phyloP scores from a whole-genome alignment of 2,797 vertebrate species.

The Pampus argenteus region DNA sequence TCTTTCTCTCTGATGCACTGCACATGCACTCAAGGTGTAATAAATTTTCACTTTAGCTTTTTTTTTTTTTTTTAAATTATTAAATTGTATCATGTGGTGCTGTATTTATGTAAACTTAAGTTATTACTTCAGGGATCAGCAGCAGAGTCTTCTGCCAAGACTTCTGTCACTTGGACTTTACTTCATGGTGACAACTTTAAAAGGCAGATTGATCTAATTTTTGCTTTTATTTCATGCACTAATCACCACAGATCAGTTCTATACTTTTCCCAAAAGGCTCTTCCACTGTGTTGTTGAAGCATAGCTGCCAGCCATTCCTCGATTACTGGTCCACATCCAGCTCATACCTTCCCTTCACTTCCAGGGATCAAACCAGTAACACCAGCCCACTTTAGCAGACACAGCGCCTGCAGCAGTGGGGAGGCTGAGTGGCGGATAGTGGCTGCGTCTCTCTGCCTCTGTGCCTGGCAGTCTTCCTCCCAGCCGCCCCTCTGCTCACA shows the following conservation, averaged over 20 bases:
- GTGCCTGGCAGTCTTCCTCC: slow-evolving; percentile 58
- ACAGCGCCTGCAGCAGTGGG: slow-evolving; percentile 1
- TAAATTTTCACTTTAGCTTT: slow-evolving; percentile 7
- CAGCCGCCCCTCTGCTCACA: slow-evolving; percentile 50
- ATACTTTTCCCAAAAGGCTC: slow-evolving; percentile 20
- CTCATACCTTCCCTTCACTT: slow-evolving; percentile 26
- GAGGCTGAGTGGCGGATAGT: slow-evolving; percentile 26
- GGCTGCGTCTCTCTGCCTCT: slow-evolving; percentile 56
- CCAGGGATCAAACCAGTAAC: slow-evolving; percentile 27
- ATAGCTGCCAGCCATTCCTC: slow-evolving; percentile 50
- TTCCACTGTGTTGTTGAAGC: not conserved
- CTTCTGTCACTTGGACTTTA: slow-evolving; percentile 17
- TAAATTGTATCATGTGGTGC: not conserved
- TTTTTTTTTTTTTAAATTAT: no score
- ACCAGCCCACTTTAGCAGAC: slow-evolving; percentile 11
- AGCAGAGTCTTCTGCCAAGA: slow-evolving; percentile 4
- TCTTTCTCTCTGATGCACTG: slow-evolving; percentile 26
- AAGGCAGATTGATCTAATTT: not conserved
- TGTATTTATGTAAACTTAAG: slow-evolving; percentile 10
- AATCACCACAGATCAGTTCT: slow-evolving; percentile 4
- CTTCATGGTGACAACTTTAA: not conserved
- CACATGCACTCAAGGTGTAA: slow-evolving; percentile 18
- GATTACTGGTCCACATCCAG: slow-evolving; percentile 37
- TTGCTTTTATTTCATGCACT: not conserved
- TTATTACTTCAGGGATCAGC: slow-evolving; percentile 4